phyloP scores from a whole-genome alignment of 2,797 vertebrate genomes.

The Benthosema pterotum region DNA sequence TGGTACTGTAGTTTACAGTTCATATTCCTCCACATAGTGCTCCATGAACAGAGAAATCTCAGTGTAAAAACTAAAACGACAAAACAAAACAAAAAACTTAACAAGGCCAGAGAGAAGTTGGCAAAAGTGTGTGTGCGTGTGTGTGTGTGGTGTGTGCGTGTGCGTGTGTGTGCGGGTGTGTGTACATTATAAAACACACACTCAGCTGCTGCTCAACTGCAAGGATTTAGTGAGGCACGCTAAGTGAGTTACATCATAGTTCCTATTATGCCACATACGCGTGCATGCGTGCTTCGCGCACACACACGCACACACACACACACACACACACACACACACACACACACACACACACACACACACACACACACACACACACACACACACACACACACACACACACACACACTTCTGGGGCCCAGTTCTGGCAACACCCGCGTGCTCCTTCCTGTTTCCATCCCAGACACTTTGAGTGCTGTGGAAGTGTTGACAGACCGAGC shows the following conservation, averaged over 20 bases:
- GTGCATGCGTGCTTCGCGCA: no score
- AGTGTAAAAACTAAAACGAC: constrained; percentile 21
- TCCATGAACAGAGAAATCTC: constrained; percentile 34
- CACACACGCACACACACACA: not conserved
- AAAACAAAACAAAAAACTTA: constrained; percentile 7
- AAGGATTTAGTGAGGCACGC: constrained; percentile 51
- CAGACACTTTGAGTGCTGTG: constrained; percentile 58
- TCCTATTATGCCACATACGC: constrained; percentile 52
- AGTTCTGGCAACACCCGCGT: constrained; percentile 50
- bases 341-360: constrained; percentile 4
- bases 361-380: constrained; percentile 4
- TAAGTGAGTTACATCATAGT: constrained; percentile 68
- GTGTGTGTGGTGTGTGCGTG: no score
- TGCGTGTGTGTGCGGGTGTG: not conserved
- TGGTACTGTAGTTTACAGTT: constrained; percentile 6
- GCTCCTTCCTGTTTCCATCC: constrained; percentile 66
- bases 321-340: constrained; percentile 5
- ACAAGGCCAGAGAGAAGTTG: constrained; percentile 35
- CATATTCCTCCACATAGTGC: constrained; percentile 14
- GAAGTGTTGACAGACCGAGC: constrained; percentile 75
- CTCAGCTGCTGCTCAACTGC: constrained; percentile 34
- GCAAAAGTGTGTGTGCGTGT: constrained; percentile 12
- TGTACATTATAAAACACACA: constrained; percentile 54
- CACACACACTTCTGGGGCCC: constrained; percentile 41
- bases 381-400: not conserved